Evolutionary conservation across 2,113 vertebrate species (phyloP).

Genomic region (Psettodes erumei): DNA sequence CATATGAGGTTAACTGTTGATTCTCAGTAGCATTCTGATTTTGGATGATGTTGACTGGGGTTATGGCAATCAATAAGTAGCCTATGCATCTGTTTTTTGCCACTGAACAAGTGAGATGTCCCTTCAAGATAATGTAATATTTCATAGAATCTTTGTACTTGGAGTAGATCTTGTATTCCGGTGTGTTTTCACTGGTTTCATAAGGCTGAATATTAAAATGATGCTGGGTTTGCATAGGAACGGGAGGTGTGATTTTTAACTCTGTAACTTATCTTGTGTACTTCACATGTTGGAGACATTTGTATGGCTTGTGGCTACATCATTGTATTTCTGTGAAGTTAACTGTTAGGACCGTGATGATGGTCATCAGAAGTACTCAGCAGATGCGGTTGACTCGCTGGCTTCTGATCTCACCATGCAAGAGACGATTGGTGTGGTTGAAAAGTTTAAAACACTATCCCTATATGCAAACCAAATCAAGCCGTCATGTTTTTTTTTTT

Average conservation of each 20-base stretch:
- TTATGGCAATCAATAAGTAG: constrained; percentile 70
- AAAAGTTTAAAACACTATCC: constrained; percentile 43
- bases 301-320: constrained; percentile 27
- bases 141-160: constrained; percentile 55
- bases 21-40: constrained; percentile 69
- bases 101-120: constrained; percentile 45
- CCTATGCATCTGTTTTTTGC: constrained; percentile 65
- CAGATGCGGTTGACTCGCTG: constrained; percentile 35
- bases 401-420: constrained; percentile 33
- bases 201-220: constrained; percentile 40
- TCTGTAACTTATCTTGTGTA: constrained; percentile 36
- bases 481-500: constrained; percentile 33
- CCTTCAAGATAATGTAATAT: constrained; percentile 37
- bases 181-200: constrained; percentile 28
- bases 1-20: constrained; percentile 62
- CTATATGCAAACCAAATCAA: constrained; percentile 75
- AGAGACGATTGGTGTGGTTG: constrained; percentile 28
- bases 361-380: constrained; percentile 24
- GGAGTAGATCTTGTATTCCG: constrained; percentile 27
- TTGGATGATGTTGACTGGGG: constrained; percentile 34
- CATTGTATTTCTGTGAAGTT: constrained; percentile 47
- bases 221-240: constrained; percentile 54
- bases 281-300: constrained; percentile 27
- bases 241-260: constrained; percentile 40
- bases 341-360: constrained; percentile 23